A percentile compares a stretch with the other conserved stretches of the same genome.
These are phyloP conservation scores for Scleropages formosus DNA, from an alignment of 2,797 vertebrate genomes.

Conservation along the genomic window DNA sequence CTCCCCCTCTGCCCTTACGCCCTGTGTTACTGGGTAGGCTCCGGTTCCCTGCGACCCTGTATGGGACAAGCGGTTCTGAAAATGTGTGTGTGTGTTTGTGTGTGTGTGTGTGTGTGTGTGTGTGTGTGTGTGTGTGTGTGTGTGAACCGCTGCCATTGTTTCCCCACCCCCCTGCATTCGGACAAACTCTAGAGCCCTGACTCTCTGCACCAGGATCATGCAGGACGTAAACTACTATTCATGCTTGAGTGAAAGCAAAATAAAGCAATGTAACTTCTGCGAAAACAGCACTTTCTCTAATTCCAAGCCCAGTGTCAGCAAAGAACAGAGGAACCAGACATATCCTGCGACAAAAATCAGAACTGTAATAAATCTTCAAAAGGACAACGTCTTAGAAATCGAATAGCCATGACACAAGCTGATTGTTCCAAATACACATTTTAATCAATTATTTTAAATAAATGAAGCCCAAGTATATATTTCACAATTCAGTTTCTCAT, in stretches of 20 bases:
- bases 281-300: conserved; percentile 13
- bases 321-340: conserved; percentile 24
- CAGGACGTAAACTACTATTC: not conserved
- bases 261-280: conserved; percentile 4
- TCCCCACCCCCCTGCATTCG: no score
- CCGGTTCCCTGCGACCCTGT: no score
- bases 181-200: no score
- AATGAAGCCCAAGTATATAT: not conserved
- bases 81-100: no score
- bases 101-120: no score
- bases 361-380: not conserved
- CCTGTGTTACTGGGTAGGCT: no score
- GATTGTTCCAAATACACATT: conserved; percentile 18
- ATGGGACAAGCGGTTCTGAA: no score
- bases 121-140: no score
- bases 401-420: not conserved
- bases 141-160: no score
- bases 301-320: conserved; percentile 7
- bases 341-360: conserved; percentile 18
- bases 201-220: not conserved
- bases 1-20: no score
- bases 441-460: not conserved
- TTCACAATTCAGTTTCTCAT: not conserved
- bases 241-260: not conserved
- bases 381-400: not conserved